Evolutionary conservation across 2,888 invertebrate species (phyloP).

Genomic region (Cyaniris semiargus): DNA sequence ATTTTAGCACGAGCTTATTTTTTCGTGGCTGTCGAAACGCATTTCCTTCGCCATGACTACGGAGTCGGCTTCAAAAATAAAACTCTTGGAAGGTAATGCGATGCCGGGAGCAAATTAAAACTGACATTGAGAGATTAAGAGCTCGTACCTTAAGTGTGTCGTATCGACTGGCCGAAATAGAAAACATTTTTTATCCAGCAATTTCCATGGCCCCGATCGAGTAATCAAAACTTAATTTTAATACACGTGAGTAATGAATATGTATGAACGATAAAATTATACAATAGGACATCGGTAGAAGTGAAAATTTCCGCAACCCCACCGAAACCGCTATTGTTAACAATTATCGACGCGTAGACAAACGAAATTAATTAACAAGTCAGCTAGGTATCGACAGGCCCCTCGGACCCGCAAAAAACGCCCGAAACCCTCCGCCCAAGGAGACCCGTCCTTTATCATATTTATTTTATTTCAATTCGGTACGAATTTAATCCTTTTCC

Average conservation of each 20-base stretch:
- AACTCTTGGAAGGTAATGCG: conserved; percentile 74
- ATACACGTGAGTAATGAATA: not conserved
- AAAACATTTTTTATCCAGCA: conserved; percentile 46
- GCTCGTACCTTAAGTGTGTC: conserved; percentile 60
- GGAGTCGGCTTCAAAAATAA: conserved; percentile 67
- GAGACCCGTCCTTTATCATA: conserved; percentile 72
- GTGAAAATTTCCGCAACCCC: conserved; percentile 24
- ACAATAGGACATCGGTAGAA: conserved; percentile 7
- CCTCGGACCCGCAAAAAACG: conserved; percentile 47
- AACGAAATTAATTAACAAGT: conserved; percentile 49
- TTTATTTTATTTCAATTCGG: conserved; percentile 80
- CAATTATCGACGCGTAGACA: conserved; percentile 41
- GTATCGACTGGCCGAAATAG: conserved; percentile 54
- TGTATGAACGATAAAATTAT: conserved; percentile 42
- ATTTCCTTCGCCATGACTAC: conserved; percentile 65
- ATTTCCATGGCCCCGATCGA: not conserved
- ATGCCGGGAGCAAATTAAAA: conserved; percentile 75
- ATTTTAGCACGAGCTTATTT: conserved; percentile 56
- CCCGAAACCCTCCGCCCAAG: conserved; percentile 53
- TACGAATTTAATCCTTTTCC: conserved; percentile 80
- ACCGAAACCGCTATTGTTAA: conserved; percentile 30
- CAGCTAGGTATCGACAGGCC: conserved; percentile 58
- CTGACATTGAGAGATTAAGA: conserved; percentile 79
- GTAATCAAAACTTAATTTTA: conserved; percentile 9
- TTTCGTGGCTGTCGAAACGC: conserved; percentile 64